Percentiles rank a stretch among this genome's conserved stretches.
Evolutionary conservation across 1,140 invertebrate genomes (phyloP).

Genomic region (Cydia splendana): DNA sequence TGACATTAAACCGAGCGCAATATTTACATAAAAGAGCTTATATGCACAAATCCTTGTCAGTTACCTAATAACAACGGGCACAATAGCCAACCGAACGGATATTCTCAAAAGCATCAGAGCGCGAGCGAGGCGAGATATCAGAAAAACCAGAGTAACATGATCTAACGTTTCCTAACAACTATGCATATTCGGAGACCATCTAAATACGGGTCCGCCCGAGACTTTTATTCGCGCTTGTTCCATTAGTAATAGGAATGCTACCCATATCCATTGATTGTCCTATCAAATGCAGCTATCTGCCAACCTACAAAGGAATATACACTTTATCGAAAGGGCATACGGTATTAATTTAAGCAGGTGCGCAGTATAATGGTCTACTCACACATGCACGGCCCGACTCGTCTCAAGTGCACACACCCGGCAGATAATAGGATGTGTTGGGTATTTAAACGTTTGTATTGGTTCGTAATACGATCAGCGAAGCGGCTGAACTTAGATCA

Average conservation of each 20-base stretch:
- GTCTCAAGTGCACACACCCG: neutral
- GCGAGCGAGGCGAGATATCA: too few species aligned
- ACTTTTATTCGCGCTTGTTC: neutral
- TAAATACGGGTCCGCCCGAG: neutral
- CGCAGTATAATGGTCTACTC: neutral
- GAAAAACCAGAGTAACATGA: too few species aligned
- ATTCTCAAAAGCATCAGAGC: neutral
- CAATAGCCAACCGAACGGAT: neutral
- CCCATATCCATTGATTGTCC: neutral
- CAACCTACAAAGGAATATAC: neutral
- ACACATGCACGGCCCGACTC: conserved; percentile 5
- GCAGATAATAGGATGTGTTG: conserved; percentile 5
- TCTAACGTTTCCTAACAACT: neutral
- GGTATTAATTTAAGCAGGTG: neutral
- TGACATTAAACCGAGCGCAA: conserved; percentile 6
- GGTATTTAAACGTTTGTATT: conserved; percentile 9
- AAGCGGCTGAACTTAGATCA: neutral
- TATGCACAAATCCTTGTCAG: conserved; percentile 8
- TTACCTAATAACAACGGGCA: neutral
- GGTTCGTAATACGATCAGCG: neutral
- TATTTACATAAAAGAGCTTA: conserved; percentile 9
- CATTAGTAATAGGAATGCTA: neutral
- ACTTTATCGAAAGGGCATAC: neutral
- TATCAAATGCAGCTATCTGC: neutral
- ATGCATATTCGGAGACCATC: neutral